Evolutionary conservation across 2,797 vertebrate species (phyloP), one percentile per base, ranked within the genome.

Genomic region (Lacerta agilis): DNA sequence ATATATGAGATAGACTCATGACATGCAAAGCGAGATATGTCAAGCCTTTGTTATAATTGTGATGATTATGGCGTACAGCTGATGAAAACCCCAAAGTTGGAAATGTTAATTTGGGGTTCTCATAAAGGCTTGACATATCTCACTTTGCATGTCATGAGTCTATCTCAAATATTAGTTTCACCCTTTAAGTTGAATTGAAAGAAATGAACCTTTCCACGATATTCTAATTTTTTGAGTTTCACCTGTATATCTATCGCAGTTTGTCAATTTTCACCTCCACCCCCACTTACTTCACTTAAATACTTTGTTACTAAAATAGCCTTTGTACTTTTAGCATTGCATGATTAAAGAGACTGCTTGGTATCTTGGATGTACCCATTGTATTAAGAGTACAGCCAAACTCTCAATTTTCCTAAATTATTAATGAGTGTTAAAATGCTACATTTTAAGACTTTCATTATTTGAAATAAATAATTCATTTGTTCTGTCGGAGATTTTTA

Each of bases 401-500:
- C 88, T 85, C 17, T 90, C 89, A 86, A 0, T 93, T 94, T 78
- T 83, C 90, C 72, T 36, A 91, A 91, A 90, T 90, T 93, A 89
- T 87, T 87, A 38, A 61, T 90, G 85, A 91, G 78, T 86, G 85
- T 90, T 94, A 69, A 94, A 95, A 95, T 90, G 43, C 88, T 93
- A 61, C 75, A 27, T 93, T 94, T 89, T 94, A 88, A 94, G 93
- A 83, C 79, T 86, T 4, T 91, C 43, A 88, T 94, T 94, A 90
- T 85, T 92, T 90, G 88, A 95, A 94, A 93, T 92, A 89, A 91
- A 88, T 95, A 92, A 89, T 93, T 77, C 3, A 71, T 95, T 96
- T 96, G 79, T 94, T 94, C 86, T 87, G 83, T 90, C 72, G 67
- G 55, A 91, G 82, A 89, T 94, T 96, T 55, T 95, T 94, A 94